Conservation (phyloP, 1,140 invertebrate genomes). For the Leptoteleia sp. region DNA sequence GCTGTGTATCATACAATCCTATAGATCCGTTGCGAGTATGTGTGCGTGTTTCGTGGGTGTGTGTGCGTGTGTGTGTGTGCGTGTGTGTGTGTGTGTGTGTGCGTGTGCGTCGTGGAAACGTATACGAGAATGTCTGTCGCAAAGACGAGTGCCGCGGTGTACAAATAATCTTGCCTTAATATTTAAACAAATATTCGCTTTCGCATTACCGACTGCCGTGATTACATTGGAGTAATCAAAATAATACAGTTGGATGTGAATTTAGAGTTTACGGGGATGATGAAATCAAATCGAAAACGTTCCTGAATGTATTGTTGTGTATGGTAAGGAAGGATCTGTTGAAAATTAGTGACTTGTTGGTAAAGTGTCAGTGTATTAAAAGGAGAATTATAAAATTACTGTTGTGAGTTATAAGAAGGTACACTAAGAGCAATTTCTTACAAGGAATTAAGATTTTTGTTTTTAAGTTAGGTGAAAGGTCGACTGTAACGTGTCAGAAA, state of each 20-base stretch:
- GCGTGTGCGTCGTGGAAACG: conserved; percentile 26
- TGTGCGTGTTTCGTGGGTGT: background rate
- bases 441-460: too few species aligned
- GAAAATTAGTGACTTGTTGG: too few species aligned
- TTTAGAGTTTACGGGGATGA: background rate
- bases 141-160: conserved; percentile 15
- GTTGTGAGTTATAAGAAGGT: too few species aligned
- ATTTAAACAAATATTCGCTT: conserved; percentile 48
- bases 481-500: too few species aligned
- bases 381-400: too few species aligned
- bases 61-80: conserved; percentile 20
- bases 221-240: conserved; percentile 32
- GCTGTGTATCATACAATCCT: conserved; percentile 48
- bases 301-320: too few species aligned
- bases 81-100: conserved; percentile 11
- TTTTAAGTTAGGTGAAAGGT: too few species aligned
- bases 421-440: too few species aligned
- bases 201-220: conserved; percentile 16
- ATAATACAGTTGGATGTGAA: background rate
- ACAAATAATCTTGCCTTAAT: conserved; percentile 37
- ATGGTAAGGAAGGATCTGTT: too few species aligned
- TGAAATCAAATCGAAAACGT: conserved; percentile 10
- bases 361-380: too few species aligned
- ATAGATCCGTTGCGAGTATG: conserved; percentile 48
- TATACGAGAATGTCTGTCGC: conserved; percentile 27